Evolutionary conservation across 2,888 invertebrate species (phyloP).

Genomic region (Xestoiulus laeticollis): DNA sequence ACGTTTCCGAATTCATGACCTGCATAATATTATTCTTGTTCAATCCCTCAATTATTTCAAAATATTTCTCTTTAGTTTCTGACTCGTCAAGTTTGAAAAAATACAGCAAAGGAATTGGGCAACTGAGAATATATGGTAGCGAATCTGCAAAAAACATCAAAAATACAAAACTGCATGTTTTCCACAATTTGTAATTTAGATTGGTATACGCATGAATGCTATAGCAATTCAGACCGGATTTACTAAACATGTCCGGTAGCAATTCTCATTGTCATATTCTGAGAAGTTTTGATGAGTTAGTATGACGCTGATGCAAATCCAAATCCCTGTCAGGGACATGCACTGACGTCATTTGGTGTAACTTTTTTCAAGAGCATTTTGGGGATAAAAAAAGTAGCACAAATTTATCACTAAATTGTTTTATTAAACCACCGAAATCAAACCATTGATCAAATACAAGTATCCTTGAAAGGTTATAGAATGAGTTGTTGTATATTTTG

Average conservation of each 20-base stretch:
- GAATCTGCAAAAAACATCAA: no score
- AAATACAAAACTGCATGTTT: background rate
- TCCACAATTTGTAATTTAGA: background rate
- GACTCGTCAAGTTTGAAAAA: no score
- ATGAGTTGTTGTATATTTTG: no score
- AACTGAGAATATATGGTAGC: no score
- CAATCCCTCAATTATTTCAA: no score
- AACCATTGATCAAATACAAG: no score
- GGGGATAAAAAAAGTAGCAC: no score
- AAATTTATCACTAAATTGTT: background rate
- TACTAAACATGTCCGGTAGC: background rate
- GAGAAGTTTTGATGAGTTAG: no score
- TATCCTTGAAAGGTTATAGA: no score
- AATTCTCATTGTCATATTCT: background rate
- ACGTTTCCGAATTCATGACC: no score
- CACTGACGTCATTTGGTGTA: background rate
- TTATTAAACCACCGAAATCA: background rate
- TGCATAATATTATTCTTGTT: no score
- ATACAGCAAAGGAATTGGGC: no score
- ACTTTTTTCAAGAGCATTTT: background rate
- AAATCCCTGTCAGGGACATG: background rate
- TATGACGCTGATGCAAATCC: background rate
- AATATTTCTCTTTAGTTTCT: background rate
- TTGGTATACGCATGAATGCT: background rate
- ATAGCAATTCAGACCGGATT: background rate